phyloP scores from a whole-genome alignment of 30 jellyfish, hydroid and myxozoan species.

The Mastigias papua region DNA sequence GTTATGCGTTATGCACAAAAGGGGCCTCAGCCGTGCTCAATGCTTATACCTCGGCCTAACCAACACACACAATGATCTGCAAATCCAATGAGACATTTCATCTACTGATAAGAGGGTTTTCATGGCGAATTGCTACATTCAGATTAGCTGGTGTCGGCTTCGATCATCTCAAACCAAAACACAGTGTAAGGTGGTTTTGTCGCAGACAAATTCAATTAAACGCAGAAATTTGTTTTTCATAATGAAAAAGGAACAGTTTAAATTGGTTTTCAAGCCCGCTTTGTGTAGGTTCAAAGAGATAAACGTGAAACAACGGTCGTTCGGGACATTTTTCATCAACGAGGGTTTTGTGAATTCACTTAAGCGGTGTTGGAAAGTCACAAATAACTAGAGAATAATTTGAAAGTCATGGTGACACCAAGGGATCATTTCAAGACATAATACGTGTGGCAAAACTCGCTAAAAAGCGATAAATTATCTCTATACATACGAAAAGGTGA shows the following conservation, averaged over 20 bases:
- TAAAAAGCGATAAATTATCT: no score
- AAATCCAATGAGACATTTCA: constrained; percentile 62
- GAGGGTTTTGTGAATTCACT: not conserved
- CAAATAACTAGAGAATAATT: no score
- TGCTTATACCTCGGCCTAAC: constrained; percentile 5
- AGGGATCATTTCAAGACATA: no score
- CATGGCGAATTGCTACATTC: constrained; percentile 34
- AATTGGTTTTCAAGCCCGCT: constrained; percentile 43
- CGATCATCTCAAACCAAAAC: constrained; percentile 33
- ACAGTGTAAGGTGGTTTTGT: constrained; percentile 25
- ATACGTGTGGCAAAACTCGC: no score
- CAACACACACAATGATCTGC: constrained; percentile 55
- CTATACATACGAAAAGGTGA: no score
- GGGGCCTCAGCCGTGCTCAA: constrained; percentile 37
- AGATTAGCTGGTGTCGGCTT: constrained; percentile 49
- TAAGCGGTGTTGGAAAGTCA: no score
- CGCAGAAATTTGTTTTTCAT: constrained; percentile 10
- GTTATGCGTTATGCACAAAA: constrained; percentile 33
- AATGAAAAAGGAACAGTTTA: constrained; percentile 27
- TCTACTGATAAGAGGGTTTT: constrained; percentile 33
- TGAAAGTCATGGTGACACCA: no score
- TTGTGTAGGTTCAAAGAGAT: not conserved
- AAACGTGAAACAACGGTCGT: not conserved
- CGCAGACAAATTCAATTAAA: constrained; percentile 49
- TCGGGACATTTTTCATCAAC: not conserved